Conservation (phyloP, 2,797 vertebrate genomes). For the Poeciliopsis infans region DNA sequence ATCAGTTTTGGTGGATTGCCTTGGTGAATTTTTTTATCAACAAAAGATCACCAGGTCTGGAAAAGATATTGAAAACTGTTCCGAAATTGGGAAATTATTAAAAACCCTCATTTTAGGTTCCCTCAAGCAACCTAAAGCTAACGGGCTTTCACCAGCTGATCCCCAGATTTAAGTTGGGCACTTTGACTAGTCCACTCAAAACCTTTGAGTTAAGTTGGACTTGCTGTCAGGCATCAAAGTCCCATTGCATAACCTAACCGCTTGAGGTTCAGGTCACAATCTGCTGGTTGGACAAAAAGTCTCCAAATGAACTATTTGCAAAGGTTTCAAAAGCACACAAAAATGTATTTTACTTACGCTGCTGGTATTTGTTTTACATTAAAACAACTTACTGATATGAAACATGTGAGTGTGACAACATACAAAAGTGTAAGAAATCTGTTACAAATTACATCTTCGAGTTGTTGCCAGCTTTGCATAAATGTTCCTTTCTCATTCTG, state of each 20-base stretch:
- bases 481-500: not conserved
- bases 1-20: too few species aligned
- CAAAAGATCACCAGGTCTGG: not conserved
- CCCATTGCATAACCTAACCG: not conserved
- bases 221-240: too few species aligned
- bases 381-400: not conserved
- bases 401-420: not conserved
- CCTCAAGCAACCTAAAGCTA: too few species aligned
- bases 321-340: not conserved
- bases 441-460: not conserved
- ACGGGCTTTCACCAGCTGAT: too few species aligned
- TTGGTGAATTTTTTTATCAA: not conserved
- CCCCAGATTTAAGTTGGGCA: not conserved
- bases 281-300: not conserved
- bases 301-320: not conserved
- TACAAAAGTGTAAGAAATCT: not conserved
- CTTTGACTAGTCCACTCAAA: not conserved
- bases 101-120: not conserved
- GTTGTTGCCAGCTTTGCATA: too few species aligned
- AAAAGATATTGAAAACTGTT: not conserved
- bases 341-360: too few species aligned
- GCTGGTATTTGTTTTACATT: not conserved
- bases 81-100: not conserved
- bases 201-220: too few species aligned
- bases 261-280: not conserved